phyloP scores from a whole-genome alignment of 2,113 vertebrate genomes.

The Muscicapa adusta region DNA sequence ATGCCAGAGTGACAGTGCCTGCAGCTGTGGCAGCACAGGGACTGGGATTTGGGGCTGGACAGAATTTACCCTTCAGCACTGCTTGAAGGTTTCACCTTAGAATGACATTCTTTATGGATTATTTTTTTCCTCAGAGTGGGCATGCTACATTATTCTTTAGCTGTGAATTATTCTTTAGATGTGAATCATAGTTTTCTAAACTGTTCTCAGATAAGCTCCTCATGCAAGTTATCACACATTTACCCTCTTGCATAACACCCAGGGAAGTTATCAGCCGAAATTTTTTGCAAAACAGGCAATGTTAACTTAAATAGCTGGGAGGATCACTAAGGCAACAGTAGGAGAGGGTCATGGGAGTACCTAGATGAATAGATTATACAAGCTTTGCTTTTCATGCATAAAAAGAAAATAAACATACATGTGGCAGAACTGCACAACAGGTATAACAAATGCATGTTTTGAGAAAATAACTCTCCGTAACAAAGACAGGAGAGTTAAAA shows the following conservation, averaged over 20 bases:
- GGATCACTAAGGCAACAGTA: conserved; percentile 32
- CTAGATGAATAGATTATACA: neutral
- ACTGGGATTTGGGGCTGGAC: neutral
- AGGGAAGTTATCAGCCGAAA: conserved; percentile 30
- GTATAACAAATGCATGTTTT: neutral
- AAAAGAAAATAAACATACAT: neutral
- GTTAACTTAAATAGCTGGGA: neutral
- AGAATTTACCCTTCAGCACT: neutral
- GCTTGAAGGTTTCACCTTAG: neutral
- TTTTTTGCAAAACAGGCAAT: conserved; percentile 21
- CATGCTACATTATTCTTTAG: neutral
- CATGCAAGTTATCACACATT: neutral
- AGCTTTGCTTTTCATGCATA: neutral
- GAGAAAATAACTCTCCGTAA: neutral
- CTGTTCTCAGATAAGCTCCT: neutral
- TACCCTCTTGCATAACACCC: conserved; percentile 27
- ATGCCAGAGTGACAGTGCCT: neutral
- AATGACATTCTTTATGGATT: neutral
- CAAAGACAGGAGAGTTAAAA: neutral
- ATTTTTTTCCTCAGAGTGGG: neutral
- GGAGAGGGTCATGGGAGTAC: neutral
- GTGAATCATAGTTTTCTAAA: neutral
- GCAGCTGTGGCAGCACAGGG: neutral
- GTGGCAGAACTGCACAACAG: neutral
- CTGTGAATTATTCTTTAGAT: neutral